phyloP scores from a whole-genome alignment of 92 coral and sea anemone genomes.

The Anthopleura xanthogrammica region DNA sequence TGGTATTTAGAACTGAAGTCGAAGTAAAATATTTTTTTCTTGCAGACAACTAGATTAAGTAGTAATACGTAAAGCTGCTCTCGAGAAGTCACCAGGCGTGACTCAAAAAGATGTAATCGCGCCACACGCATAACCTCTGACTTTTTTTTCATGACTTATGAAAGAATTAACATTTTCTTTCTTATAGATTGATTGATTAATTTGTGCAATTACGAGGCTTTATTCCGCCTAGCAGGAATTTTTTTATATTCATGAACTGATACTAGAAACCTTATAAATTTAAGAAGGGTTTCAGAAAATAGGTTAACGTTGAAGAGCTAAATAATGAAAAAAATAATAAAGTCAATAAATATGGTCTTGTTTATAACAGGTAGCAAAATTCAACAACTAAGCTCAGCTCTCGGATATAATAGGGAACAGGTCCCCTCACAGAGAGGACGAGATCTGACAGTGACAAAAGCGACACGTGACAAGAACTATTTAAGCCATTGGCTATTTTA shows the following conservation, averaged over 20 bases:
- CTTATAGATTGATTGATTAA: neutral
- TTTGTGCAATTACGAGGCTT: neutral
- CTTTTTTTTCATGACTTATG: neutral
- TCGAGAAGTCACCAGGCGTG: neutral
- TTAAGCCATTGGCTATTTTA: slow-evolving; percentile 12
- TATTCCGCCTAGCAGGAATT: no score
- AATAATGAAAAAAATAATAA: neutral
- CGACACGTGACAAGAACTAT: slow-evolving; percentile 23
- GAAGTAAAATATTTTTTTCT: neutral
- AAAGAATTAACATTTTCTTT: neutral
- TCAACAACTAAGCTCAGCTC: neutral
- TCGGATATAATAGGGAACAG: neutral
- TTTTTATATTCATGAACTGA: no score
- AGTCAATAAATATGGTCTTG: neutral
- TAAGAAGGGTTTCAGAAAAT: neutral
- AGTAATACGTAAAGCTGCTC: neutral
- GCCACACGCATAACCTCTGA: neutral
- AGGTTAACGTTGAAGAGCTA: neutral
- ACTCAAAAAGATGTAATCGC: neutral
- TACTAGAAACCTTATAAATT: neutral
- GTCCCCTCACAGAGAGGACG: neutral
- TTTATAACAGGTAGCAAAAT: neutral
- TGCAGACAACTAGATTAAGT: neutral
- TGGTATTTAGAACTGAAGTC: neutral
- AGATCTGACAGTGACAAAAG: neutral